These are phyloP conservation scores for Thryonomys swinderianus DNA, from an alignment of 2,113 vertebrate genomes.

Conservation along the genomic window DNA sequence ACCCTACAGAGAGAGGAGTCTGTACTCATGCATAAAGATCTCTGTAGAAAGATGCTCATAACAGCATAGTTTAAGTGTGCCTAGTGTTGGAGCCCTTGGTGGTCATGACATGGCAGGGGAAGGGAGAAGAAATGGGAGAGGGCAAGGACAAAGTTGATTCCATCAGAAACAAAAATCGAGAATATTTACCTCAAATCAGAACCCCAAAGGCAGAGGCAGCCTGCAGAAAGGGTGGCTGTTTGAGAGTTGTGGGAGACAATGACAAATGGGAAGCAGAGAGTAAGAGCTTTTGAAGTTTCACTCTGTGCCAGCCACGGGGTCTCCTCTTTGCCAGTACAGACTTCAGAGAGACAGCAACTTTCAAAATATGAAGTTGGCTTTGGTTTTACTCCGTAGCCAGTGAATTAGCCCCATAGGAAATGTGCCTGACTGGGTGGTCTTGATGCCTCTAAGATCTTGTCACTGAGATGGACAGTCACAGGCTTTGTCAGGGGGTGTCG, in stretches of 20 bases:
- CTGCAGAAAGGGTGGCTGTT: fast-evolving
- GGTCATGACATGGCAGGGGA: background rate
- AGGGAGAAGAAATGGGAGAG: background rate
- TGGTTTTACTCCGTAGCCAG: background rate
- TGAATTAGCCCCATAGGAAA: background rate
- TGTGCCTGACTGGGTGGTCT: background rate
- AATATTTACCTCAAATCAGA: background rate
- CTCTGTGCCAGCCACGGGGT: too few species aligned
- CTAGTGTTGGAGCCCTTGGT: background rate
- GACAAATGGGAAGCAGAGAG: background rate
- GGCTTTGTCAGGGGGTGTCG: background rate
- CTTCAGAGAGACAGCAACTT: background rate
- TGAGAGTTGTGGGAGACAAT: background rate
- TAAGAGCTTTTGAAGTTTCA: background rate
- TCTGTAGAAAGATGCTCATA: background rate
- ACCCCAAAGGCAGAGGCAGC: background rate
- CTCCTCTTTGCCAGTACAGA: background rate
- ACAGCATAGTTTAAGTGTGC: background rate
- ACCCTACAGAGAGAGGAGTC: background rate
- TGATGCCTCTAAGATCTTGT: background rate
- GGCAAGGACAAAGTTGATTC: background rate
- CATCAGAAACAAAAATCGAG: background rate
- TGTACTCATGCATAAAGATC: background rate
- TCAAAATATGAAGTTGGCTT: background rate
- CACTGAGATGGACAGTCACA: background rate